Evolutionary conservation across 2,113 vertebrate species (phyloP).

Genomic region (Zosterops pallidus): DNA sequence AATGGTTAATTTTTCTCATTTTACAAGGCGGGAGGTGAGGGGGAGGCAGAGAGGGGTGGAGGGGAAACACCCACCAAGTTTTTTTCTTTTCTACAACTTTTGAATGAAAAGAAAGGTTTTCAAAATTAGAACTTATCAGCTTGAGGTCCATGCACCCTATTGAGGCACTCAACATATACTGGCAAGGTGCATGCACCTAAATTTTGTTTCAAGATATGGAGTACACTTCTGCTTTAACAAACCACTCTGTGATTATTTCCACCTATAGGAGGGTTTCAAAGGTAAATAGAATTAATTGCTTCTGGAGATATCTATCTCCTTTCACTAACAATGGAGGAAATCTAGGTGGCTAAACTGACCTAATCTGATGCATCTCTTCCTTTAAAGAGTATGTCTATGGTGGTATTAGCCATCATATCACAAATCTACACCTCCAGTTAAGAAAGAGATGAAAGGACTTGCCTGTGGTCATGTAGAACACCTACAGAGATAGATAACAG

Average conservation of each 20-base stretch:
- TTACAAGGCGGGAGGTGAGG: fast-evolving
- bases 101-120: background rate
- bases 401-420: background rate
- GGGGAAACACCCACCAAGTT: no score
- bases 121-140: background rate
- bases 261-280: background rate
- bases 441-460: background rate
- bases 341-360: background rate
- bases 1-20: background rate
- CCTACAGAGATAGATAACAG: background rate
- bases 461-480: background rate
- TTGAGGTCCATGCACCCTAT: fast-evolving
- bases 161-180: background rate
- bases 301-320: background rate
- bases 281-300: background rate
- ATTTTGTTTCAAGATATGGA: background rate
- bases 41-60: no score
- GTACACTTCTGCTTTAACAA: background rate
- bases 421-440: background rate
- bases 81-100: background rate
- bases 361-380: background rate
- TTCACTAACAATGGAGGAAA: background rate
- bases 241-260: background rate
- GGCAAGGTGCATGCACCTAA: background rate
- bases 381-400: background rate